Evolutionary conservation across 2,888 invertebrate genomes (phyloP), one percentile per base, ranked within the genome.

Genomic region (Hemicrepidius hirtus): DNA sequence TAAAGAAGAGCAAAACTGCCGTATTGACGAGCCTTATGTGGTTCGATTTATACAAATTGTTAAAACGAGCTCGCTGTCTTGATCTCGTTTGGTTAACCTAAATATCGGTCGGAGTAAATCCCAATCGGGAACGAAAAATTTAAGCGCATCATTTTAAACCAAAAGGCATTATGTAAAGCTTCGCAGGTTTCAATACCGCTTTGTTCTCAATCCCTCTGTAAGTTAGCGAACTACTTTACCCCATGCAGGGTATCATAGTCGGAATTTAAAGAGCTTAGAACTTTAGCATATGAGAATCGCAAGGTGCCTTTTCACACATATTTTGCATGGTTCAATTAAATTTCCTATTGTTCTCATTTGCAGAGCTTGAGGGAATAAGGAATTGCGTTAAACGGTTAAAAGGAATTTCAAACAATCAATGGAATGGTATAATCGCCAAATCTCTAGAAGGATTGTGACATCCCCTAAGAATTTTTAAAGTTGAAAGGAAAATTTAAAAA

Each of bases 261-360:
- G 66, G 71, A 71, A 64, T 71, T 71, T 66, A 55, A 67, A 67
- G 65, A 37, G 71, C 71, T 71, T 66, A 71, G 57, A 66, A 66
- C 66, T 60, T 71, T 5, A 37, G 18, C 57, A 57, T 37, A 57
- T 57, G 57, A 37, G 57, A 57, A 57, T 20, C 32, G 37, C 37
- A 37, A 20, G 37, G 12, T 35, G 57, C 37, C 50, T 35, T 20
- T 57, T 37, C 57, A 20, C 53, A 53, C 37, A 57, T 57, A 57
- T 57, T 57, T 57, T 57, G 37, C 57, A 20, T 37, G 20, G 57
- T 50, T 50, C 13, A 6, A 50, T 50, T 21, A 50, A 50, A 21
- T 50, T 50, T 28, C 24, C 4, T 44, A 7, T 44, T 44, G 44
- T 44, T 44, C 44, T 18, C 44, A 24, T 9, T 32, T 32, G 24